Evolutionary conservation across 2,888 invertebrate species (phyloP), one percentile per base, ranked within the genome.

Genomic region (Latrodectus elegans): DNA sequence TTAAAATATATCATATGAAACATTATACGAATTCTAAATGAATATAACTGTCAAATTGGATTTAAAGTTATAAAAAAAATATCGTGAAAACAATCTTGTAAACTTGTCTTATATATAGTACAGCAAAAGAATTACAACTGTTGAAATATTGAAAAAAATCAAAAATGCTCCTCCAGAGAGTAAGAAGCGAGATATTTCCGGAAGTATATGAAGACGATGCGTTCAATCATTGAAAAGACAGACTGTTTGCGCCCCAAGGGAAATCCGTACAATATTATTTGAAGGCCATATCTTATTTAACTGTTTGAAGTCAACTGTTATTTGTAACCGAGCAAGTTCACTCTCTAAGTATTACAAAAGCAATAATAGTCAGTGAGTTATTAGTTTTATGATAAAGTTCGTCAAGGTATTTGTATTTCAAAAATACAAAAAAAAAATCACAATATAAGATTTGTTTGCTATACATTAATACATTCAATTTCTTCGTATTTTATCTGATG

Each of bases 261-360:
- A 60, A 15, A 15, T 60, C 10, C 60, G n/a, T 60, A n/a, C n/a
- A 15, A 60, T n/a, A 15, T 60, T 60, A 60, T 60, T 60, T 60
- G 60, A 60, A 60, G 14, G 60, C 60, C n/a, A 60, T 60, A 60
- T 60, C 60, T 60, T 60, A 60, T 60, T 60, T 60, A 60, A 15
- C 60, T 60, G 60, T n/a, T 11, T 10, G 60, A 60, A 60, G 60
- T 15, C n/a, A 38, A 60, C 60, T 60, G 60, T 15, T 60, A 60
- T n/a, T 60, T 10, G 60, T 60, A 60, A 8, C 60, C 14, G 38
- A 38, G 6, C 38, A 38, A 38, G 38, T 38, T 38, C 38, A 38
- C 38, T 38, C 38, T 38, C 6, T 38, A 6, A 38, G 38, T 38
- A 38, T 38, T 38, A 38, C 38, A 38, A 38, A 38, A 38, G 38